Conservation (phyloP, 2,888 invertebrate genomes). For the Emmelina monodactyla region DNA sequence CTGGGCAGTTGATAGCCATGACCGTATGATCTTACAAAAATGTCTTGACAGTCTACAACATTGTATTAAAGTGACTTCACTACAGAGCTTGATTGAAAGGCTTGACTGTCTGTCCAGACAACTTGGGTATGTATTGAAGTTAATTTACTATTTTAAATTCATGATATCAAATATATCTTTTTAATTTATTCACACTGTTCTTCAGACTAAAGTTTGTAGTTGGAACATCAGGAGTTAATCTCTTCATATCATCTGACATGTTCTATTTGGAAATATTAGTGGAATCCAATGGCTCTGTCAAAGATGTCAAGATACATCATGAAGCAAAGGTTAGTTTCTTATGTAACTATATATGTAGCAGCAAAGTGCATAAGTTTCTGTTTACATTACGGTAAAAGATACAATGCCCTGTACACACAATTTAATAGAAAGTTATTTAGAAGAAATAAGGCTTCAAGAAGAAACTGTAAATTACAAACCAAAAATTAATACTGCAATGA, state of each 20-base stretch:
- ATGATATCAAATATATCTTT: constrained; percentile 8
- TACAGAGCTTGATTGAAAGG: constrained; percentile 91
- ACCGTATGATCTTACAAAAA: constrained; percentile 86
- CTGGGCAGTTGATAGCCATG: constrained; percentile 84
- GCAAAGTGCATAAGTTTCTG: too few species aligned
- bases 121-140: constrained; percentile 77
- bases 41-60: constrained; percentile 92
- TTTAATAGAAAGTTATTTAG: too few species aligned
- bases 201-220: constrained; percentile 85
- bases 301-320: constrained; percentile 90
- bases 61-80: constrained; percentile 90
- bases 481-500: too few species aligned
- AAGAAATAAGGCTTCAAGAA: too few species aligned
- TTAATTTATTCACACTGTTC: constrained; percentile 13
- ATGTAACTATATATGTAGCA: too few species aligned
- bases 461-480: too few species aligned
- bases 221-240: constrained; percentile 79
- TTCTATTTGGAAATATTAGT: constrained; percentile 92
- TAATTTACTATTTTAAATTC: too few species aligned
- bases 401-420: too few species aligned
- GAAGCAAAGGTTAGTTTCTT: constrained; percentile 77
- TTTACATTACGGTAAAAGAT: too few species aligned
- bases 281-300: constrained; percentile 82
- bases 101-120: constrained; percentile 91
- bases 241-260: constrained; percentile 96